Evolutionary conservation across 23 tunicate genomes (phyloP).

Genomic region (Diplosoma virens): DNA sequence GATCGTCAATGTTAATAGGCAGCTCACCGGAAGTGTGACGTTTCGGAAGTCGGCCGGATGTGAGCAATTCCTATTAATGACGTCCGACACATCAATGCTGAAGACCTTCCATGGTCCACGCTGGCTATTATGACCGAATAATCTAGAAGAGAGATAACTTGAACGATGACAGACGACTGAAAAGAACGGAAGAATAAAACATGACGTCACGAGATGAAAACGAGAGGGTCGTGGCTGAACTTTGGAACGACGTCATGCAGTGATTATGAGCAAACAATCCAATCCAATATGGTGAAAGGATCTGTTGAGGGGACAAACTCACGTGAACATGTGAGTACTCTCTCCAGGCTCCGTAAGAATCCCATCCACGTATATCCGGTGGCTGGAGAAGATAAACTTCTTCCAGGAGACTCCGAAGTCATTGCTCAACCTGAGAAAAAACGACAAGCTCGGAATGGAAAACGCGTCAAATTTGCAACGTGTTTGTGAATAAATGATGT

Average conservation of each 20-base stretch:
- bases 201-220: too few species aligned
- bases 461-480: not conserved
- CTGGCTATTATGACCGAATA: slow-evolving; percentile 70
- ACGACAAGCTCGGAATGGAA: not conserved
- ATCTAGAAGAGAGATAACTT: slow-evolving; percentile 7
- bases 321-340: slow-evolving; percentile 76
- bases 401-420: slow-evolving; percentile 63
- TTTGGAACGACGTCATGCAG: too few species aligned
- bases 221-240: too few species aligned
- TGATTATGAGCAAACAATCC: too few species aligned
- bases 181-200: too few species aligned
- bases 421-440: slow-evolving; percentile 62
- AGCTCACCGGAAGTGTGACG: slow-evolving; percentile 40
- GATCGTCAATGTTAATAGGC: not conserved
- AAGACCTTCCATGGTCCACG: slow-evolving; percentile 71
- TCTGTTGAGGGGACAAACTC: slow-evolving; percentile 20
- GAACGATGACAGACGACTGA: too few species aligned
- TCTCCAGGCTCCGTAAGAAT: slow-evolving; percentile 91
- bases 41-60: slow-evolving; percentile 62
- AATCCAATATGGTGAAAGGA: too few species aligned
- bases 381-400: slow-evolving; percentile 7
- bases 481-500: too few species aligned
- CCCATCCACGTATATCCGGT: slow-evolving; percentile 70
- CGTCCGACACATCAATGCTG: slow-evolving; percentile 57
- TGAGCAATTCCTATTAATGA: slow-evolving; percentile 48